Evolutionary conservation across 2,888 invertebrate species (phyloP), one percentile per base, ranked within the genome.

Genomic region (Drosophila antonietae): DNA sequence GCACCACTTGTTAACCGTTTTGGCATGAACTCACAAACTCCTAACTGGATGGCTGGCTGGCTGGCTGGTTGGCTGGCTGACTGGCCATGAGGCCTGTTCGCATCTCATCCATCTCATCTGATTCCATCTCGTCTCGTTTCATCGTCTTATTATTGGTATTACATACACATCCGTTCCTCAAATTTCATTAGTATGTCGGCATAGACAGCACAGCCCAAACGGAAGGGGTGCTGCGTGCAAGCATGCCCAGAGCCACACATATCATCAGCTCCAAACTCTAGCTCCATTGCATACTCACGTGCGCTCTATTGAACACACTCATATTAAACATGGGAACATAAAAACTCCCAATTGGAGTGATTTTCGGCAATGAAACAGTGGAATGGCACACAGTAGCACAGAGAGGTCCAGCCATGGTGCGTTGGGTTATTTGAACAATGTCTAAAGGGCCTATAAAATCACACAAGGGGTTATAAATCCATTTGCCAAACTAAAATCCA

Each of bases 1-100:
- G 89, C 88, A 87, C 85, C 86, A 84, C 85, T 87, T 89, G 89
- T 87, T 84, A 82, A 81, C 81, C 87, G 72, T 81, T 85, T 88
- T 74, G 74, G 84, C 78, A 77, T 83, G 80, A 86, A 60, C 83
- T 75, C 73, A 75, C 78, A 62, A 23, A 49, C 60, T 49, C 49
- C 49, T n/a, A 31, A 4, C 47, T 9, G 47, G 4, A 7, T n/a
- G 49, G 4, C 15, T 28, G 47, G 0, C 23, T n/a, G 41, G 15
- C 55, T 64, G 33, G 18, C 33, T 18, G 37, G 14, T 14, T 35
- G 49, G 43, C n/a, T 49, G 49, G n/a, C 31, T 28, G 44, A n/a
- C 37, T 37, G 53, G 53, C 23, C 55, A 68, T 18, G 39, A 62
- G 62, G 56, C 56, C 67, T 62, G 49, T 35, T 15, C 37, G 39